Evolutionary conservation across 1,140 invertebrate genomes (phyloP).

Genomic region (Drosophila sulfurigaster): DNA sequence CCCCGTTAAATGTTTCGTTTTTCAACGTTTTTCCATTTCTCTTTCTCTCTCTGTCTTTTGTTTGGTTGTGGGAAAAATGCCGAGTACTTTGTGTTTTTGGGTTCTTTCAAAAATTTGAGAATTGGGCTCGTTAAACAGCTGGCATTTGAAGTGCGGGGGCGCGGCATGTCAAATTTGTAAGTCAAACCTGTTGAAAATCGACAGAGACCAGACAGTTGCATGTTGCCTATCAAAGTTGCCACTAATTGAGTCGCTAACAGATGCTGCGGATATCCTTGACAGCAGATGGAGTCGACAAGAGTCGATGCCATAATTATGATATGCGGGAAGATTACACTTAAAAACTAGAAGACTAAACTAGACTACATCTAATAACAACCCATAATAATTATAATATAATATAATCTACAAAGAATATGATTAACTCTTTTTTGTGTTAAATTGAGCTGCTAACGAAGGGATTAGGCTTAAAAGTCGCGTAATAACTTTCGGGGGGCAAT

Average conservation of each 20-base stretch:
- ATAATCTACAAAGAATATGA: too few species aligned
- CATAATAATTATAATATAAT: too few species aligned
- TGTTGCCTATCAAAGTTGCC: constrained; percentile 19
- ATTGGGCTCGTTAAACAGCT: constrained; percentile 34
- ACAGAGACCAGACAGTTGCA: constrained; percentile 26
- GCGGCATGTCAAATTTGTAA: constrained; percentile 31
- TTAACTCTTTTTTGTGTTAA: too few species aligned
- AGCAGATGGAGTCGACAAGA: constrained; percentile 32
- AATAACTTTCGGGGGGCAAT: too few species aligned
- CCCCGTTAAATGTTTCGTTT: constrained; percentile 55
- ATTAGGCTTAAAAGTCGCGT: too few species aligned
- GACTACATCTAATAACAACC: too few species aligned
- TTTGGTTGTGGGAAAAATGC: constrained; percentile 32
- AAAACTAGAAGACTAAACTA: too few species aligned
- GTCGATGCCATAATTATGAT: constrained; percentile 6
- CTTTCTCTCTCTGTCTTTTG: not conserved
- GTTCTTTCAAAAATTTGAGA: constrained; percentile 4
- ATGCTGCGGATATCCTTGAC: constrained; percentile 74
- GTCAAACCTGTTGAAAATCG: constrained; percentile 56
- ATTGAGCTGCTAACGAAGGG: too few species aligned
- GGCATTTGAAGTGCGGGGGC: constrained; percentile 15
- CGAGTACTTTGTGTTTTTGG: not conserved
- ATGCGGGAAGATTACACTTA: not conserved
- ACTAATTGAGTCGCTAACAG: constrained; percentile 44
- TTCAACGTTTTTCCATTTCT: constrained; percentile 24